Percentiles rank a stretch among this genome's conserved stretches.
phyloP scores from a whole-genome alignment of 1,140 invertebrate genomes.

The Copidosoma floridanum region DNA sequence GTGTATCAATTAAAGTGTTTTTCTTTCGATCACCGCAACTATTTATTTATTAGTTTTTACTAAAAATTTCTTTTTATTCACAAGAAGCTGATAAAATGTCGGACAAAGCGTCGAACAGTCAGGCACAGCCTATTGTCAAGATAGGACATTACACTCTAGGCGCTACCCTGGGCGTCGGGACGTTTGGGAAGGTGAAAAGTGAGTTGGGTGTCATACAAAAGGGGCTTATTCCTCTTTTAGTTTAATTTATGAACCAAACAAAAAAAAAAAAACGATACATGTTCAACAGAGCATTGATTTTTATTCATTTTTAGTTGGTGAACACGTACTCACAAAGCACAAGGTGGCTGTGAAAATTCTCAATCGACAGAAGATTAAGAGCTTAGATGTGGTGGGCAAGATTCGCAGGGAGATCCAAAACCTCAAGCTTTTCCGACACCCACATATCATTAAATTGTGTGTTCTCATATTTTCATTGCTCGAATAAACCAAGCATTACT shows the following conservation, averaged over 20 bases:
- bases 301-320: too few species aligned
- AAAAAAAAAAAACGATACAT: too few species aligned
- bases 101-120: conserved; percentile 59
- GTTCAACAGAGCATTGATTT: too few species aligned
- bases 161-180: conserved; percentile 86
- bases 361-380: conserved; percentile 98
- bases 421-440: conserved; percentile 96
- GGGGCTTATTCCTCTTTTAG: too few species aligned
- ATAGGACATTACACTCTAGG: conserved; percentile 91
- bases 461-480: conserved; percentile 44
- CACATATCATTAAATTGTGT: conserved; percentile 99
- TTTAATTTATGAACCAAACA: too few species aligned
- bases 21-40: neutral
- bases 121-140: conserved; percentile 79
- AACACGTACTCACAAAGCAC: conserved; percentile 95
- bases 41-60: neutral
- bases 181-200: conserved; percentile 95
- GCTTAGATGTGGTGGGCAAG: conserved; percentile 98
- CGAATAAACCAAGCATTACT: too few species aligned
- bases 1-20: too few species aligned
- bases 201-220: too few species aligned
- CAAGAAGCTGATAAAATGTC: conserved; percentile 59
- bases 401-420: conserved; percentile 99
- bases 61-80: neutral
- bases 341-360: conserved; percentile 99